These are phyloP conservation scores for Orchesella flavescens DNA, from an alignment of 2,888 invertebrate species.

Conservation along the genomic window DNA sequence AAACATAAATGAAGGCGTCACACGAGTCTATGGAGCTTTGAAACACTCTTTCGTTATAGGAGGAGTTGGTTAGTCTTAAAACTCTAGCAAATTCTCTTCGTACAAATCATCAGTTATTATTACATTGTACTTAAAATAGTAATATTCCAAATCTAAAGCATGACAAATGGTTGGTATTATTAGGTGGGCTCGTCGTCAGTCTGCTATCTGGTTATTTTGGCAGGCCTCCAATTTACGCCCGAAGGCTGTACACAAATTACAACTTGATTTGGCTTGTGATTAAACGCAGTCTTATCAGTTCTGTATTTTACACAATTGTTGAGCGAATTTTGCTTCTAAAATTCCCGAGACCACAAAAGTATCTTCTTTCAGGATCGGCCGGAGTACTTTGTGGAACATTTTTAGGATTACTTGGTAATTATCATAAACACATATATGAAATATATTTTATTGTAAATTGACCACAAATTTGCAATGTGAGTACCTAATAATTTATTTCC, in stretches of 20 bases:
- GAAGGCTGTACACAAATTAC: not conserved
- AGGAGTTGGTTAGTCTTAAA: constrained; percentile 32
- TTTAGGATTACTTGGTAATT: constrained; percentile 33
- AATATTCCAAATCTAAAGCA: not conserved
- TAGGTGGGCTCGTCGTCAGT: constrained; percentile 39
- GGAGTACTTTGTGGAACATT: constrained; percentile 39
- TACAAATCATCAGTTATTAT: not conserved
- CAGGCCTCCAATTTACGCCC: not conserved
- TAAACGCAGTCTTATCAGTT: constrained; percentile 2
- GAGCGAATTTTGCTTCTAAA: constrained; percentile 43
- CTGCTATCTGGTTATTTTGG: constrained; percentile 38
- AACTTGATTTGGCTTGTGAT: constrained; percentile 10
- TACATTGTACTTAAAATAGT: not conserved
- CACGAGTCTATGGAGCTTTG: constrained; percentile 42
- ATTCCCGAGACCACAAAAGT: constrained; percentile 32
- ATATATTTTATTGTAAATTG: not conserved
- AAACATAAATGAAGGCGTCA: constrained; percentile 23
- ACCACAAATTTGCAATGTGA: not conserved
- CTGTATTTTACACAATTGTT: constrained; percentile 6
- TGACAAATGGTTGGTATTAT: not conserved
- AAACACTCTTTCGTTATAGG: constrained; percentile 46
- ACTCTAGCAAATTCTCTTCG: too few species aligned
- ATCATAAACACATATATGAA: too few species aligned
- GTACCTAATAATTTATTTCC: not conserved
- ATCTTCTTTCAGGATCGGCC: constrained; percentile 27